A percentile compares a stretch with the other conserved stretches of the same genome.
These are phyloP conservation scores for Gonioctena quinquepunctata DNA, from an alignment of 1,140 invertebrate genomes.

Conservation along the genomic window DNA sequence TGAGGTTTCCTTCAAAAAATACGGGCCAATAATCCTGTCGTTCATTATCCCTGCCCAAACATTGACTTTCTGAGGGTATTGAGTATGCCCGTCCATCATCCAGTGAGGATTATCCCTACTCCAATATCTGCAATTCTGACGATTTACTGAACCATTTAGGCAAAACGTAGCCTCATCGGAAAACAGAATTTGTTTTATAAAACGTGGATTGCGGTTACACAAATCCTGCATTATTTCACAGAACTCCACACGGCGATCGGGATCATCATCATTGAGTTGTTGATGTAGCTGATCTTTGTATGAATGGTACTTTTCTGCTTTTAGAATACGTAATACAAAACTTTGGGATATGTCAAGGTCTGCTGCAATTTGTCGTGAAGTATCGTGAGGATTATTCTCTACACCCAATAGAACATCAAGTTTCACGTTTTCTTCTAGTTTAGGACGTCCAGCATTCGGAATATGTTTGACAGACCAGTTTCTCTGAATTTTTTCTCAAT, in stretches of 20 bases:
- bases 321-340: neutral
- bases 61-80: slow-evolving; percentile 32
- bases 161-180: slow-evolving; percentile 19
- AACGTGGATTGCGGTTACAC: too few relatives aligned
- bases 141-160: slow-evolving; percentile 23
- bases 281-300: neutral
- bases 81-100: slow-evolving; percentile 23
- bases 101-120: slow-evolving; percentile 25
- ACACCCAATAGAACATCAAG: slow-evolving; percentile 19
- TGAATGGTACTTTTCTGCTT: neutral
- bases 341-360: neutral
- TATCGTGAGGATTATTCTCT: slow-evolving; percentile 9
- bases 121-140: slow-evolving; percentile 29
- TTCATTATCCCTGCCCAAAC: slow-evolving; percentile 27
- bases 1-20: slow-evolving; percentile 23
- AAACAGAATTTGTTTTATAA: neutral
- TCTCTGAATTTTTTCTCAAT: neutral
- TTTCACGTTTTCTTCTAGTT: neutral
- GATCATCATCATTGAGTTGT: neutral
- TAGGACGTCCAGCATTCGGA: slow-evolving; percentile 3
- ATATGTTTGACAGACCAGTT: neutral
- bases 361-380: neutral
- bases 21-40: slow-evolving; percentile 19
- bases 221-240: too few relatives aligned
- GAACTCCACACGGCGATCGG: too few relatives aligned